Percentiles rank a stretch among this genome's conserved stretches.
Conservation (phyloP, 2,113 vertebrate species). For the Zosterops pallidus region DNA sequence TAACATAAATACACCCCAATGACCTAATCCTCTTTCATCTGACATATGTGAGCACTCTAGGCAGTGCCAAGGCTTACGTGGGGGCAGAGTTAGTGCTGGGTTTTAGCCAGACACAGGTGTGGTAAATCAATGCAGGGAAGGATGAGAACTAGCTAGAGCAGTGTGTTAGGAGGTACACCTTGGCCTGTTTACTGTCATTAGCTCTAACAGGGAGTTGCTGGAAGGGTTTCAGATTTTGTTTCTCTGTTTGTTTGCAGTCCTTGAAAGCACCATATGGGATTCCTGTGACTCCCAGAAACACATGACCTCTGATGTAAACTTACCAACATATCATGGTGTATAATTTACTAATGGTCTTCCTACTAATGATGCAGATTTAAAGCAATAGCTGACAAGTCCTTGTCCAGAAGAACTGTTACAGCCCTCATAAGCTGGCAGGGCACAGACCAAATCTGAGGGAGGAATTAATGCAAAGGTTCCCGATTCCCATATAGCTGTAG, state of each 20-base stretch:
- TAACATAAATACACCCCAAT: not conserved
- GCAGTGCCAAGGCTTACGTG: not conserved
- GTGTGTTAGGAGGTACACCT: not conserved
- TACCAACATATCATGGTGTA: not conserved
- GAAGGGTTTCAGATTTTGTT: not conserved
- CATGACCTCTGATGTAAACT: not conserved
- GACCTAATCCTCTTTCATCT: not conserved
- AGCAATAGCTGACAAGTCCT: not conserved
- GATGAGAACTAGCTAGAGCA: not conserved
- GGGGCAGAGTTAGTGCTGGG: not conserved
- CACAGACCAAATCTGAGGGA: not conserved
- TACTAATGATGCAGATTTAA: not conserved
- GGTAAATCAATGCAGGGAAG: not conserved
- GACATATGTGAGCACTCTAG: not conserved
- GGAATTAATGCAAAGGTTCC: not conserved
- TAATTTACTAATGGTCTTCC: not conserved
- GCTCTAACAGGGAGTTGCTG: not conserved
- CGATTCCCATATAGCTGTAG: not conserved
- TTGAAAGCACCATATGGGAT: fast-evolving
- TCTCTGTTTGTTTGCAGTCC: not conserved
- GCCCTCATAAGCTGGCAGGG: not conserved
- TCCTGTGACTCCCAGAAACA: not conserved
- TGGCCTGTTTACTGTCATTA: not conserved
- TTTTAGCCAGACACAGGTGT: not conserved
- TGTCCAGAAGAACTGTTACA: not conserved